Evolutionary conservation across 1,140 invertebrate genomes (phyloP), one percentile per base, ranked within the genome.

Genomic region (Plectrocnemia conspersa): DNA sequence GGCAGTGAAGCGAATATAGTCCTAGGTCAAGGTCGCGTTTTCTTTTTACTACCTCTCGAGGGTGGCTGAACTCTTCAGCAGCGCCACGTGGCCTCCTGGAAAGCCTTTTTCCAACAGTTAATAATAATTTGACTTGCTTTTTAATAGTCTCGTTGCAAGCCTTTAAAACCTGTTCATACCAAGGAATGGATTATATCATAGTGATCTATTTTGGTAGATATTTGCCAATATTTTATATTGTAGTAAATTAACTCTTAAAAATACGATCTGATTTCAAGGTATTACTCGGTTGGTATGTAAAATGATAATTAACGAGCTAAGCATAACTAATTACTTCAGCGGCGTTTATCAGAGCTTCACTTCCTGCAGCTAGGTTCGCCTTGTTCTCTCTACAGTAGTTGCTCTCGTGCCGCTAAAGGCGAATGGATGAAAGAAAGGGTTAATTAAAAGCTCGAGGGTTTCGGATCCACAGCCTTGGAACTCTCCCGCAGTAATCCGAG

Each of bases 1-100:
- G 52, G 55, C 54, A 61, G 50, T 61, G 59, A 58, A 58, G 54
- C 59, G 54, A 61, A 61, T 61, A 57, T 61, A 61, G 59, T 55
- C 47, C 55, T 61, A 61, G 59, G 59, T 61, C 59, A 61, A 61
- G 59, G 59, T 55, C 59, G 59, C 59, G 52, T 57, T 61, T 61
- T 61, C 55, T 61, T 61, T 61, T 61, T 61, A 58, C 55, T 61
- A 58, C 45, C 36, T 13, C 22, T n/a, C 32, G 33, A 52, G 38
- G 50, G 54, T 57, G 47, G 55, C 54, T 54, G 59, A 56, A 57
- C 52, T 61, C 54, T 48, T 54, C 48, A 52, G 13, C 45, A 33
- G 50, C 48, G 44, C 58, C 58, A 59, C 58, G 58, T 59, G 58
- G 47, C 27, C 41, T 47, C 46, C 32, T 44, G 35, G 35, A 38